These are phyloP conservation scores for Percina caprodes DNA, from an alignment of 2,113 vertebrate species.

Conservation along the genomic window DNA sequence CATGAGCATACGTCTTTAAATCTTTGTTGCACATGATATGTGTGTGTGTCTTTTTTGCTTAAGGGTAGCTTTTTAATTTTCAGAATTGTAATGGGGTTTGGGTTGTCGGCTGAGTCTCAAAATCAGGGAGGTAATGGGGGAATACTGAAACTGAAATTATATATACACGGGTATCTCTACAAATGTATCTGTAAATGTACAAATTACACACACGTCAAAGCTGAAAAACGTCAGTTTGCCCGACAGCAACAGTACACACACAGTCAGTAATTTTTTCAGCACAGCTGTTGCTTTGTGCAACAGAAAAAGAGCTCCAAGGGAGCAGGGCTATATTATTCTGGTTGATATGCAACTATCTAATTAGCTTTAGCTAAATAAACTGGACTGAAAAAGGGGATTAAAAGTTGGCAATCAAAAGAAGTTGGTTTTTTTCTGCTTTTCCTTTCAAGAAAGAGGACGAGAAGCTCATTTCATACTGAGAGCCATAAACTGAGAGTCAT, in stretches of 20 bases:
- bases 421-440: background rate
- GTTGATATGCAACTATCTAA: conserved; percentile 45
- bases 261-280: background rate
- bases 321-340: conserved; percentile 1
- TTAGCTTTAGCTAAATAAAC: conserved; percentile 26
- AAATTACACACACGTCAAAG: background rate
- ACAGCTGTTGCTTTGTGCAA: conserved; percentile 38
- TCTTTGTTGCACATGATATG: background rate
- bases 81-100: background rate
- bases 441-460: conserved; percentile 17
- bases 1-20: background rate
- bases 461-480: background rate
- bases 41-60: background rate
- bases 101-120: background rate
- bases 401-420: conserved; percentile 15
- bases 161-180: background rate
- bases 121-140: background rate
- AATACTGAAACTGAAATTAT: background rate
- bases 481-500: background rate
- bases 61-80: background rate
- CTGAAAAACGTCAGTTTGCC: background rate
- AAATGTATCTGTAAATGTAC: background rate
- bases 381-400: conserved; percentile 6
- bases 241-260: conserved; percentile 14
- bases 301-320: conserved; percentile 9